These are phyloP conservation scores for Melanophora roralis DNA, from an alignment of 2,888 invertebrate species.

Conservation along the genomic window DNA sequence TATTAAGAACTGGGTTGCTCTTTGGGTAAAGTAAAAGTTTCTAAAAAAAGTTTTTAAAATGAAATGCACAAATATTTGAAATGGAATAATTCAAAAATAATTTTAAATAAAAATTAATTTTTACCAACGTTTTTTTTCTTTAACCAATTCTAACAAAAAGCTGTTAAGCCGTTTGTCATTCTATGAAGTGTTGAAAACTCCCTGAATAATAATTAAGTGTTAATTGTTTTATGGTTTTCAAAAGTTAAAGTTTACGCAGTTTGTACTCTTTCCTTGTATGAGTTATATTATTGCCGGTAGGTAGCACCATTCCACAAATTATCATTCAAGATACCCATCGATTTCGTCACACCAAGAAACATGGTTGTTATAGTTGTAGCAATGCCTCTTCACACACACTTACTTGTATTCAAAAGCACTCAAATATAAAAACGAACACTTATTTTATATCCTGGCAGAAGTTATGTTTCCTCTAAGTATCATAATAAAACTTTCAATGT, in stretches of 20 bases:
- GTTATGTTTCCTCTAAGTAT: conserved; percentile 69
- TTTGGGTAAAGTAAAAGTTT: too few relatives aligned
- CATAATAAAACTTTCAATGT: conserved; percentile 73
- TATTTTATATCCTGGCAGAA: not conserved
- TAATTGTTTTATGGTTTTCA: conserved; percentile 77
- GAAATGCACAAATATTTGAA: too few relatives aligned
- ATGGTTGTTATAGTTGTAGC: not conserved
- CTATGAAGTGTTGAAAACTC: conserved; percentile 67
- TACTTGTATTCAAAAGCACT: conserved; percentile 12
- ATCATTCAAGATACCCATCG: conserved; percentile 72
- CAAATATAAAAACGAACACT: not conserved
- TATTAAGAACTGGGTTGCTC: too few relatives aligned
- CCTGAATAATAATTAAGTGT: conserved; percentile 76
- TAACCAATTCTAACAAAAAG: not conserved
- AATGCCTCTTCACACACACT: conserved; percentile 12
- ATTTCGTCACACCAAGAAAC: conserved; percentile 63
- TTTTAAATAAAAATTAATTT: too few relatives aligned
- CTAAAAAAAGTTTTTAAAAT: too few relatives aligned
- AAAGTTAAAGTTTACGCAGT: conserved; percentile 68
- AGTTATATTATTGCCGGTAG: not conserved
- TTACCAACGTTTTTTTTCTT: too few relatives aligned
- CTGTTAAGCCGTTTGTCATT: conserved; percentile 50
- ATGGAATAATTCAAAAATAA: too few relatives aligned
- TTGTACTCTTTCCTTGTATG: conserved; percentile 14
- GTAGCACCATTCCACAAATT: conserved; percentile 65